Conservation (phyloP, 2,113 vertebrate genomes). For the Tetraodon nigroviridis region DNA sequence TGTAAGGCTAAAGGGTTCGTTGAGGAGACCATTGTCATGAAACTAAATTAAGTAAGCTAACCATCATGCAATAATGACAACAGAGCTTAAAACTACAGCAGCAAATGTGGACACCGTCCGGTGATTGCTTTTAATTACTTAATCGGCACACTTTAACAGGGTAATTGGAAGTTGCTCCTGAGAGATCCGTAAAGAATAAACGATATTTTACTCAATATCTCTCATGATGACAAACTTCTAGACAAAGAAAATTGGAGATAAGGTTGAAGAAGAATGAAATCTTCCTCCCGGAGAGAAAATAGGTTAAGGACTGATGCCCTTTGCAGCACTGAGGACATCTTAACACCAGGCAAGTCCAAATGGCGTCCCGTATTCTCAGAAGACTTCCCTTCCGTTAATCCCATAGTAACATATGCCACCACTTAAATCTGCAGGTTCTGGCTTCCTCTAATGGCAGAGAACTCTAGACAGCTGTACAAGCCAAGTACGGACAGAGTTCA, state of each 20-base stretch:
- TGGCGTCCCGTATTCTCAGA: conserved; percentile 59
- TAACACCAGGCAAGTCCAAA: conserved; percentile 30
- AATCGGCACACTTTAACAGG: neutral
- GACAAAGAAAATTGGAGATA: too few relatives aligned
- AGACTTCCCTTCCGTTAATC: conserved; percentile 63
- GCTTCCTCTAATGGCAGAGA: conserved; percentile 54
- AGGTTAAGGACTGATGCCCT: conserved; percentile 24
- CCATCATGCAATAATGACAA: too few relatives aligned
- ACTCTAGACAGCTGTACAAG: conserved; percentile 32
- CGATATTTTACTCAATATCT: too few relatives aligned
- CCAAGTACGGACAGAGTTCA: conserved; percentile 27
- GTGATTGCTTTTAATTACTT: too few relatives aligned
- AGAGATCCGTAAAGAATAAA: neutral
- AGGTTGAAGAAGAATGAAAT: conserved; percentile 37
- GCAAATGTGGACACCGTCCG: neutral
- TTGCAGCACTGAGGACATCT: neutral
- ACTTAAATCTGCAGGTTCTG: conserved; percentile 61
- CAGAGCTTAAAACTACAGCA: too few relatives aligned
- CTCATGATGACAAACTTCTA: too few relatives aligned
- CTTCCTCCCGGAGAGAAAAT: conserved; percentile 13
- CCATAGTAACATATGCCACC: conserved; percentile 67
- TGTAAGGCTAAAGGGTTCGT: too few relatives aligned
- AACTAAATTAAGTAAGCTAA: too few relatives aligned
- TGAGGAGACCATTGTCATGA: too few relatives aligned
- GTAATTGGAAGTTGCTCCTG: neutral